These are phyloP conservation scores for Cardiocondyla obscurior DNA, from an alignment of 1,140 invertebrate genomes.

Conservation along the genomic window DNA sequence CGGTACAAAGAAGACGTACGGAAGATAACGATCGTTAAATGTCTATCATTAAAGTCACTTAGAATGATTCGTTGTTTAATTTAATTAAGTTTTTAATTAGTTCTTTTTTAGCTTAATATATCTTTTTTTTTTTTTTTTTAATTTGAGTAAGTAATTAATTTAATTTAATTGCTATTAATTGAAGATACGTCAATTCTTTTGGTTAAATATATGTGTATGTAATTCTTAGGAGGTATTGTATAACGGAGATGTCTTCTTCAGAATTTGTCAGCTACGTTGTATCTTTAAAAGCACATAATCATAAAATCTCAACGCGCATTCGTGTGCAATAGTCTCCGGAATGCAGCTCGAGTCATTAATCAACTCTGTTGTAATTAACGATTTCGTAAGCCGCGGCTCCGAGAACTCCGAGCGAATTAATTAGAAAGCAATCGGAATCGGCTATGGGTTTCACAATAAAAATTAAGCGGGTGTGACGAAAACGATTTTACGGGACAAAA, in stretches of 20 bases:
- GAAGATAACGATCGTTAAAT: not conserved
- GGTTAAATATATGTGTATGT: not conserved
- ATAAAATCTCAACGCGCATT: not conserved
- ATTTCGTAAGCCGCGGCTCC: conserved; percentile 35
- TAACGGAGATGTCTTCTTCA: not conserved
- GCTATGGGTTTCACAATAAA: conserved; percentile 25
- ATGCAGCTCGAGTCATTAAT: conserved; percentile 35
- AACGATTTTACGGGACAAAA: conserved; percentile 24
- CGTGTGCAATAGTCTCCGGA: conserved; percentile 29
- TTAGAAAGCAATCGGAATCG: conserved; percentile 37
- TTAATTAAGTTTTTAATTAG: no score
- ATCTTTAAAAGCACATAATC: not conserved
- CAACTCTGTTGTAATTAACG: conserved; percentile 45
- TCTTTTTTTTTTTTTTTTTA: no score
- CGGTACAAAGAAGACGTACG: not conserved
- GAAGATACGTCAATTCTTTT: not conserved
- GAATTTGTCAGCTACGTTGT: conserved; percentile 11
- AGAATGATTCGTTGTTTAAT: not conserved
- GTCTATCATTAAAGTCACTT: not conserved
- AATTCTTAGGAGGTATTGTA: not conserved
- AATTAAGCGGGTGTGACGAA: conserved; percentile 8
- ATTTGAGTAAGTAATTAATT: no score
- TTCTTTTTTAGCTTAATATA: no score
- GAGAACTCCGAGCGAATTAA: conserved; percentile 27
- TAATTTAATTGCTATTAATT: not conserved